Evolutionary conservation across 1,140 invertebrate species (phyloP), one percentile per base, ranked within the genome.

Genomic region (Bombus difficillimus): DNA sequence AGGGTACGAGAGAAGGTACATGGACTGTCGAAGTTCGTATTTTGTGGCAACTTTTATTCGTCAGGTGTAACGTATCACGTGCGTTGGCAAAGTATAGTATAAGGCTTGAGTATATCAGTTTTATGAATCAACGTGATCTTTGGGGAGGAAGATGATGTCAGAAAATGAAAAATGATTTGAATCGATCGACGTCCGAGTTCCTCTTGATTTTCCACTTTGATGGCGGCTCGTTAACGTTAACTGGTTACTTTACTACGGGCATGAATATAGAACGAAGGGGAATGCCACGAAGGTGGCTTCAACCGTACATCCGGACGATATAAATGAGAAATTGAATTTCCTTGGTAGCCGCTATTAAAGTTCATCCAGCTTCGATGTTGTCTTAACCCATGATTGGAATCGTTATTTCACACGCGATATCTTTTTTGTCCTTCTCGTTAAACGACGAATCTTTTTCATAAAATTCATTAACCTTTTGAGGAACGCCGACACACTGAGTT

Each of bases 301-400:
- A 90, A 91, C 89, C 90, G 90, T 91, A 88, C 90, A 91, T 91
- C 90, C 90, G 90, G 89, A 91, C 88, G 86, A 90, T 91, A 91
- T 90, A 90, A 91, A 91, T 82, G 90, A 88, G 89, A 90, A 91
- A 66, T 86, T 88, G 76, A 88, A 90, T 89, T 91, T 88, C 86
- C 89, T 88, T 62, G 71, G 73, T 75, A 81, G 73, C 59, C 59
- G 37, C 84, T 86, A 86, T 83, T 83, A 73, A 81, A 81, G 59
- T 81, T 81, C 78, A 66, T 74, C 62, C 47, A 68, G 71, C 25
- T 37, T 85, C 84, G 84, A 81, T 47, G 37, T 37, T 43, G 41
- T n/a, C 71, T 64, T 73, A 73, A 73, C 53, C 53, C 41, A 25
- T 71, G 32, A 39, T 76, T 28, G 53, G 18, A 32, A 77, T 64